These are phyloP conservation scores for Morpho achilles DNA, from an alignment of 2,888 invertebrate species.

Conservation along the genomic window DNA sequence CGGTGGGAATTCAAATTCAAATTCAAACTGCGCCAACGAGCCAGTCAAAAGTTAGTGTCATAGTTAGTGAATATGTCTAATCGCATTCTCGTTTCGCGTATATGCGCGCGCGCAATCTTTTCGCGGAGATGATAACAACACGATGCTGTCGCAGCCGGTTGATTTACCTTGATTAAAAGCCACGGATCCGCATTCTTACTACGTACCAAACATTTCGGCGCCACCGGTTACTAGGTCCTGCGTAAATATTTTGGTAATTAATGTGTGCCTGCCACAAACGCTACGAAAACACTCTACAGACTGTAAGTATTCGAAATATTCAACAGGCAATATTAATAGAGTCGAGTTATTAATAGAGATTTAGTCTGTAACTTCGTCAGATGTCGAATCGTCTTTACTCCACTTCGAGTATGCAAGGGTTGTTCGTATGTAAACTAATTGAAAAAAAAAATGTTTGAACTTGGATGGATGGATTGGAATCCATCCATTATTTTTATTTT, in stretches of 20 bases:
- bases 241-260: conserved; percentile 75
- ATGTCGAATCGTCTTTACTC: neutral
- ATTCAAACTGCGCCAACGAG: too few species aligned
- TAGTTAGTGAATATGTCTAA: neutral
- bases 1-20: too few species aligned
- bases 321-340: conserved; percentile 30
- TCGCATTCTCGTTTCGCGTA: conserved; percentile 1
- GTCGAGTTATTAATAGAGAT: conserved; percentile 5
- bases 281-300: conserved; percentile 47
- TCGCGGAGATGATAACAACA: conserved; percentile 33
- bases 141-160: conserved; percentile 41
- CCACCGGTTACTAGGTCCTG: conserved; percentile 46
- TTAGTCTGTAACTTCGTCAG: conserved; percentile 4
- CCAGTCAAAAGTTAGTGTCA: too few species aligned
- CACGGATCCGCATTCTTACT: conserved; percentile 75
- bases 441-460: too few species aligned
- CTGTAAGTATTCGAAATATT: conserved; percentile 45
- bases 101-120: conserved; percentile 14
- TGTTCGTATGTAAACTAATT: too few species aligned
- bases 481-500: too few species aligned
- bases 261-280: conserved; percentile 50
- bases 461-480: too few species aligned
- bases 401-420: too few species aligned
- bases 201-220: conserved; percentile 49
- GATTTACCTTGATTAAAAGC: conserved; percentile 71